Conservation (phyloP, 2,888 invertebrate genomes). For the Sinotaia quadrata region DNA sequence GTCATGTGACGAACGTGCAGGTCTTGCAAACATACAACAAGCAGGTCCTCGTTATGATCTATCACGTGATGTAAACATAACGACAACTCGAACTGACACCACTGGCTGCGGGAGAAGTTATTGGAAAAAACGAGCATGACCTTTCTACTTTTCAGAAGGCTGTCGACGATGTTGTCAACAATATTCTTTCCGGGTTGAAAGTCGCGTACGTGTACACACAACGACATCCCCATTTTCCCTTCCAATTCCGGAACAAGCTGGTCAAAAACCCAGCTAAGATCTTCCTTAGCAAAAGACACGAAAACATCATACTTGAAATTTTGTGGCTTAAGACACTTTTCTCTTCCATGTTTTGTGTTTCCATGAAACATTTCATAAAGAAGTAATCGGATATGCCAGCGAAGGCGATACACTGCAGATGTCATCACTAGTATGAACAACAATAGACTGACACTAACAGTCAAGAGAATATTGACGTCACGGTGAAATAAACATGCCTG, state of each 20-base stretch:
- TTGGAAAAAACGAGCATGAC: background rate
- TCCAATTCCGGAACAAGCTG: background rate
- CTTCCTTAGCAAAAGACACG: background rate
- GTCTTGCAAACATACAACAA: conserved; percentile 79
- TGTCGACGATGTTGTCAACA: background rate
- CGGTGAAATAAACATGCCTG: background rate
- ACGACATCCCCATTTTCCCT: background rate
- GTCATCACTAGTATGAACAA: background rate
- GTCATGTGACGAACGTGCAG: conserved; percentile 78
- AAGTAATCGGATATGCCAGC: background rate
- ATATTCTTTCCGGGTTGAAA: background rate
- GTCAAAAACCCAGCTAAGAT: background rate
- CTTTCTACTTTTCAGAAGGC: too few species aligned
- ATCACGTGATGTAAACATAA: conserved; percentile 27
- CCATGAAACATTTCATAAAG: too few species aligned
- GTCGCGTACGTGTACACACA: background rate
- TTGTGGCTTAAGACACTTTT: too few species aligned
- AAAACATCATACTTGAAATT: too few species aligned
- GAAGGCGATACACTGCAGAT: background rate
- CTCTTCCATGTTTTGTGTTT: too few species aligned
- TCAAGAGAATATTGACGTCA: background rate
- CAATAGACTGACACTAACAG: background rate
- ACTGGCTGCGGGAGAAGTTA: background rate
- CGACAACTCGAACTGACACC: too few species aligned
- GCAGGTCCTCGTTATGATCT: conserved; percentile 66